Base-by-base conservation (phyloP, 2,888 invertebrate species). In the Hypselothyrea guttata region DNA sequence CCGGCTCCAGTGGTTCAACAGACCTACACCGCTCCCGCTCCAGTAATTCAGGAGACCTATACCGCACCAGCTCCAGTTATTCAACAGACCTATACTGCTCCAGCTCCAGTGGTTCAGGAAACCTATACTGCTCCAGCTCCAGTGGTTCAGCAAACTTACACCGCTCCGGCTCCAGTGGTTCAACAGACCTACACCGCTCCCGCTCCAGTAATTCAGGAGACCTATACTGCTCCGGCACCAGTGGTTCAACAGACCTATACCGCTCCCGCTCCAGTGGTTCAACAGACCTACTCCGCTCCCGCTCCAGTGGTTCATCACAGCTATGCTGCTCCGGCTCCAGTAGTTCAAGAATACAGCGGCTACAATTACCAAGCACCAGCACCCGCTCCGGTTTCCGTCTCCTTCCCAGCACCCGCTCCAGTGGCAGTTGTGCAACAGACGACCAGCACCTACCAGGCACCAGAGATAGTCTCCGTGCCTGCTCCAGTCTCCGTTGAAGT, bases 311-410 rank as follows among this genome's bases (percentile, higher is more conserved):
- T 54, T 12, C 54, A 61, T 38, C 55, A 55, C 38, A 38, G 38
- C 38, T 28, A 8, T 46, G 46, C 13, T 40, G 18, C 28, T 45
- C 45, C 47, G 30, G n/a, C n/a, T n/a, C n/a, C n/a, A n/a, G n/a
- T n/a, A n/a, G n/a, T n/a, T n/a, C 54, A 55, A 22, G 64, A 60
- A 7, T 54, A 53, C 48, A 35, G 15, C 27, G 56, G 59, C 44
- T 73, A 73, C 42, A 60, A 15, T 18, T 72, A 71, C 40, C 73
- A 64, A 40, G 38, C 55, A 3, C 55, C 70, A 11, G 47, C 40
- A 13, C 9, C 46, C 8, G 12, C 40, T 16, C 42, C 33, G 15
- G 37, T 42, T 18, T 52, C 57, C 27, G 30, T 58, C 5, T 35
- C 35, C 2, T 8, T 35, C 13, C 34, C 48, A 13, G 49, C 59